Conservation (phyloP, 2,888 invertebrate species). For the Megaustenia siamemsis region DNA sequence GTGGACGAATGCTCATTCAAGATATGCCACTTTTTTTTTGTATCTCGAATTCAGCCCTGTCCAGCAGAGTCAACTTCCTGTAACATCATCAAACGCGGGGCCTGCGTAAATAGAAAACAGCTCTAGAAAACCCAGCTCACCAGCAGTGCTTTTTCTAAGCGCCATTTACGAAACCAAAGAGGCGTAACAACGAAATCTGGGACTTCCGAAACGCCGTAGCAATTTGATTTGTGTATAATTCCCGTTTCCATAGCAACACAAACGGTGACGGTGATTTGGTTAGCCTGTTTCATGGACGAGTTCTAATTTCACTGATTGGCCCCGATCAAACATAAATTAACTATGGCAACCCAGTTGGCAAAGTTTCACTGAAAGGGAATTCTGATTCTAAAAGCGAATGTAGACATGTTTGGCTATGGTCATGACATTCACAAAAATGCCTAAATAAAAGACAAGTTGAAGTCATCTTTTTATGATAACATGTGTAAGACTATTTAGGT, state of each 20-base stretch:
- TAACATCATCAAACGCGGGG: not conserved
- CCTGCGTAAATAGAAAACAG: not conserved
- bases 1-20: too few relatives aligned
- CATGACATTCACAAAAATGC: too few relatives aligned
- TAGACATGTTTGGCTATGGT: too few relatives aligned
- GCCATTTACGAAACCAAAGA: slow-evolving; percentile 33
- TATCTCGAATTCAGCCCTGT: too few relatives aligned
- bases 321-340: slow-evolving; percentile 43
- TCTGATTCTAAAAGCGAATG: too few relatives aligned
- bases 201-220: slow-evolving; percentile 43
- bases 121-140: not conserved
- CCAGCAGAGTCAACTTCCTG: not conserved
- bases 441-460: too few relatives aligned
- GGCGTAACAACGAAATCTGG: slow-evolving; percentile 51
- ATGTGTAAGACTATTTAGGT: too few relatives aligned
- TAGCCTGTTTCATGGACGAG: slow-evolving; percentile 46
- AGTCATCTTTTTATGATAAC: too few relatives aligned
- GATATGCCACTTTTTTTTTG: too few relatives aligned
- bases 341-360: slow-evolving; percentile 21
- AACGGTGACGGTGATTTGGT: slow-evolving; percentile 52
- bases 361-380: too few relatives aligned
- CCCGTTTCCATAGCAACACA: slow-evolving; percentile 49
- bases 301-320: slow-evolving; percentile 48
- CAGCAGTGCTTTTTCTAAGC: slow-evolving; percentile 15
- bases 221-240: slow-evolving; percentile 54